Base-by-base conservation (phyloP, 2,113 vertebrate genomes). In the Bostrychus sinensis region DNA sequence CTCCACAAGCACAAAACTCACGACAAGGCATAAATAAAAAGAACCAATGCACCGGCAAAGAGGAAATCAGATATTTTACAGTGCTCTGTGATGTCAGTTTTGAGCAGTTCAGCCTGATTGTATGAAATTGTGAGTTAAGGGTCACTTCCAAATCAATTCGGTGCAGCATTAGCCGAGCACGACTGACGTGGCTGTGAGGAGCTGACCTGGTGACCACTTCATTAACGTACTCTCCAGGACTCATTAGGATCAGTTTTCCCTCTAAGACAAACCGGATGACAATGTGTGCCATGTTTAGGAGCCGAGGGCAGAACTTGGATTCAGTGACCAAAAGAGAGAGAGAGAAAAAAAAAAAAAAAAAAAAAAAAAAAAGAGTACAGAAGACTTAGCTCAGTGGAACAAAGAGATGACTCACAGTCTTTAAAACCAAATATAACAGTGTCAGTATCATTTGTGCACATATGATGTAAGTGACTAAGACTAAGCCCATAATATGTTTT, bases 91-190 rank as follows among this genome's bases (percentile, higher is more conserved):
- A 86, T 81, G 81, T 80, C 63, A 78, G 72, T n/a, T n/a, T n/a
- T n/a, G n/a, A n/a, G n/a, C n/a, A n/a, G n/a, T n/a, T n/a, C 72
- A 73, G 75, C 60, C 70, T 87, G 89, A 90, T 89, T 88, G 69
- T 77, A 37, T 77, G 60, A n/a, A n/a, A n/a, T n/a, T n/a, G 78
- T 20, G 12, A 87, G 80, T 79, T 87, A 85, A 84, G 78, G 73
- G 82, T 67, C 74, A 88, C 74, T 80, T 85, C 75, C 67, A 72
- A 80, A 89, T 75, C 80, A 88, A n/a, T n/a, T 82, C 80, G 62
- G 43, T 38, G 59, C 32, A 17, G 53, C 19, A 13, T 56, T 50
- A n/a, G n/a, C n/a, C n/a, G n/a, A n/a, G n/a, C n/a, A n/a, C n/a
- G 43, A 81, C 63, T 46, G 71, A 83, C 55, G 66, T 75, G 56